A percentile compares a stretch with the other conserved stretches of the same genome.
These are phyloP conservation scores for Discoglossus pictus DNA, from an alignment of 2,797 vertebrate species.

Conservation along the genomic window DNA sequence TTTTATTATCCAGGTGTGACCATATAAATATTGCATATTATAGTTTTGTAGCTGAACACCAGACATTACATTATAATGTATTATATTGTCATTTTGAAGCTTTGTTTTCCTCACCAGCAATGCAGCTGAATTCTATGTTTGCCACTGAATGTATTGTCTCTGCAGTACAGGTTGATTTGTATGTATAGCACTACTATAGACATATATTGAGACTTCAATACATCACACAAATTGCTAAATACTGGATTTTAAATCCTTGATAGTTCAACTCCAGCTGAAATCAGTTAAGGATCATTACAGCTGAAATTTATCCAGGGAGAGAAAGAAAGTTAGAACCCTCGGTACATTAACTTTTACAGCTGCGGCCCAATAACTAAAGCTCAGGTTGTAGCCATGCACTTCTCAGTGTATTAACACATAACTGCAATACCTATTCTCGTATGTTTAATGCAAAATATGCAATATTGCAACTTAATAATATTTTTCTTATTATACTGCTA, in stretches of 20 bases:
- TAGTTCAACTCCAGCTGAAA: slow-evolving; percentile 73
- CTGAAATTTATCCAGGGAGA: slow-evolving; percentile 76
- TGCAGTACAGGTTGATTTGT: not conserved
- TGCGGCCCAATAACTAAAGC: slow-evolving; percentile 85
- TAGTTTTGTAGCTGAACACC: not conserved
- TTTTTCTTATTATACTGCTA: too few species aligned
- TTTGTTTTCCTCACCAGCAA: not conserved
- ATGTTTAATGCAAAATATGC: slow-evolving; percentile 40
- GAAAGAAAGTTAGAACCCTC: slow-evolving; percentile 76
- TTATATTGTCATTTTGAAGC: not conserved
- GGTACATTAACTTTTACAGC: slow-evolving; percentile 87
- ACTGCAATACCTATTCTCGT: slow-evolving; percentile 53
- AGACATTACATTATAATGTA: not conserved
- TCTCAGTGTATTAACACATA: slow-evolving; percentile 56
- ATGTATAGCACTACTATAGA: not conserved
- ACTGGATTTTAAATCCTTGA: slow-evolving; percentile 59
- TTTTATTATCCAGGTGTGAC: not conserved
- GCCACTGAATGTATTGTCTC: not conserved
- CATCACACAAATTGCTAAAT: not conserved
- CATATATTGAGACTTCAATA: not conserved
- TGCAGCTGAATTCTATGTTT: not conserved
- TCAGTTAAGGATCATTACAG: slow-evolving; percentile 87
- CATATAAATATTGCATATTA: not conserved
- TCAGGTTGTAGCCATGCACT: slow-evolving; percentile 73
- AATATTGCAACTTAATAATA: too few species aligned